Evolutionary conservation across 2,888 invertebrate genomes (phyloP), one percentile per base, ranked within the genome.

Genomic region (Lycophotia porphyrea): DNA sequence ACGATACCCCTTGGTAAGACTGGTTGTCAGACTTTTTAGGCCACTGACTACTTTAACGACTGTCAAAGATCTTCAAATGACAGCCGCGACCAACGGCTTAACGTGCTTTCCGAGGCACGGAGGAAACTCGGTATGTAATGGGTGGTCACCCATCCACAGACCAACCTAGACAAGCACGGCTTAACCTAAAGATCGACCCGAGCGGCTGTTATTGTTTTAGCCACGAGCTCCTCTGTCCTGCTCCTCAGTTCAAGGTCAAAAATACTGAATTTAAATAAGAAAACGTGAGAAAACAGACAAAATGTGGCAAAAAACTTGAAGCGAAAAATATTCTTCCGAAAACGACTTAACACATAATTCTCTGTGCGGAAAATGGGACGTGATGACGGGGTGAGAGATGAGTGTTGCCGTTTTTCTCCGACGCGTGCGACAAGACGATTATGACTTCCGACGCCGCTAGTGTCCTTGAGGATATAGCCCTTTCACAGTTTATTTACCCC

Each of bases 261-360:
- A 31, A 31, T 4, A 0, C 31, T 8, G 1, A 31, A 58, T 21
- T 58, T 4, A 31, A 60, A 21, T 9, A 31, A 31, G 58, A 58
- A 18, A 31, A 58, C 31, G 8, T 9, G 31, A 21, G 18, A 58
- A 31, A 31, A 21, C 4, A 1, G 18, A 31, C 9, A 8, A 9
- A 55, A 7, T 9, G 9, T 7, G 15, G 7, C 13, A 63, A 63
- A 34, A 63, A 39, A n/a, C 39, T 39, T 39, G n/a, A n/a, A 63
- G 15, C n/a, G 39, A 39, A 39, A 39, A 63, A 63, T 39, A n/a
- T 63, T n/a, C 15, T 36, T 61, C 34, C 24, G 61, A 11, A 61
- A 63, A n/a, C 61, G 36, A 63, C 36, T 39, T 60, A 60, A 34
- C 58, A 34, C 58, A 60, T 60, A 34, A 60, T 60, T 60, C 61